Percentiles rank a stretch among this genome's conserved stretches.
Conservation (phyloP, 2,113 vertebrate species). For the Sorex fumeus region DNA sequence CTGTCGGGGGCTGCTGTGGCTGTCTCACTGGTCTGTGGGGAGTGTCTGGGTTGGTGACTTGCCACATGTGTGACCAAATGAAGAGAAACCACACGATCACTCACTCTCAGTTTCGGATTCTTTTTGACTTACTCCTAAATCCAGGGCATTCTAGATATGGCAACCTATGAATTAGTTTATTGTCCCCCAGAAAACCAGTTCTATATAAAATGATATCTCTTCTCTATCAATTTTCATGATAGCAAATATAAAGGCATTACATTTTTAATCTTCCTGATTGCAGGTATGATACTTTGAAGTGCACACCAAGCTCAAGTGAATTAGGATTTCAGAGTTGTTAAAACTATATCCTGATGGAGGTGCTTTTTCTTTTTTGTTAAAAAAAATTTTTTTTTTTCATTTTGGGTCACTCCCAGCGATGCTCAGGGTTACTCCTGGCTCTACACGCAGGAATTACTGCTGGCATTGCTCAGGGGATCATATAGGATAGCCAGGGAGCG, state of each 20-base stretch:
- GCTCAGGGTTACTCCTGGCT: too few relatives aligned
- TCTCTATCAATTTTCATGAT: constrained; percentile 48
- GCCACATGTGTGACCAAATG: constrained; percentile 33
- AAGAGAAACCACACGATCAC: neutral
- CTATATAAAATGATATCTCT: constrained; percentile 4
- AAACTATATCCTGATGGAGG: neutral
- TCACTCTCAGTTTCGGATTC: constrained; percentile 46
- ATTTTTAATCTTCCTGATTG: constrained; percentile 19
- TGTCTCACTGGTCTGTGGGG: constrained; percentile 15
- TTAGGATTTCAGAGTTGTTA: constrained; percentile 6
- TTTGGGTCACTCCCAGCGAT: too few relatives aligned
- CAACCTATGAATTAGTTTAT: neutral
- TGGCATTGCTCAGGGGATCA: too few relatives aligned
- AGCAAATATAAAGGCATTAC: constrained; percentile 36
- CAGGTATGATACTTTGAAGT: constrained; percentile 5
- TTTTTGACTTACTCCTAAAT: constrained; percentile 54
- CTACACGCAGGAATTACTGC: too few relatives aligned
- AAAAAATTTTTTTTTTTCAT: too few relatives aligned
- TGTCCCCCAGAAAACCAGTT: constrained; percentile 20
- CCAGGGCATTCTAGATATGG: neutral
- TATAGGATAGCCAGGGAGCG: too few relatives aligned
- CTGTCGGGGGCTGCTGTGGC: constrained; percentile 12
- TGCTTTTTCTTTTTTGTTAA: neutral
- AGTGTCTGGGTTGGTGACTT: constrained; percentile 33
- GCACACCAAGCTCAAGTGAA: constrained; percentile 15